Percentiles rank a stretch among this genome's conserved stretches.
These are phyloP conservation scores for Drosophila parvula DNA, from an alignment of 1,140 invertebrate species.

Conservation along the genomic window DNA sequence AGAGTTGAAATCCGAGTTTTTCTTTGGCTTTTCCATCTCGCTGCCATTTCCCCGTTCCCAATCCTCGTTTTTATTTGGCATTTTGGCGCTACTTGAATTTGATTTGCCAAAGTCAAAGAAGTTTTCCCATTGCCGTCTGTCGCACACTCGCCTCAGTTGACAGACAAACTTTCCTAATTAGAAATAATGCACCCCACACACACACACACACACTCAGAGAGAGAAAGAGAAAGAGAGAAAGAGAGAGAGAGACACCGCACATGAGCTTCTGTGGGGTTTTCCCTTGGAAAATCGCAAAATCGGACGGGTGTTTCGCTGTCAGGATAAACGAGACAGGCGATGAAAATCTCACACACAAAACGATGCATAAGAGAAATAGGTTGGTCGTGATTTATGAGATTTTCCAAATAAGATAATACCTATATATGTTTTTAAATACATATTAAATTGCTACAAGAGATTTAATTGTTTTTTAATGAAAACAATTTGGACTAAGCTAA, in stretches of 20 bases:
- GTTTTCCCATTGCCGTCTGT: constrained; percentile 58
- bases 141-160: constrained; percentile 53
- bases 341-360: constrained; percentile 35
- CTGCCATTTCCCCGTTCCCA: neutral
- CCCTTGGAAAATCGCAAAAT: constrained; percentile 26
- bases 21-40: neutral
- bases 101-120: constrained; percentile 73
- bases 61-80: constrained; percentile 48
- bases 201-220: constrained; percentile 27
- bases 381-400: constrained; percentile 18
- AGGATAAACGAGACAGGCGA: constrained; percentile 47
- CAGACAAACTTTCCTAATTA: constrained; percentile 79
- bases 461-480: too few species aligned
- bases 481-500: too few species aligned
- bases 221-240: too few species aligned
- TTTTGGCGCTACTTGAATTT: constrained; percentile 70
- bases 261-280: constrained; percentile 16
- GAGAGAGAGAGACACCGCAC: constrained; percentile 29
- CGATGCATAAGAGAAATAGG: constrained; percentile 15
- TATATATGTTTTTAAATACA: too few species aligned
- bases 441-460: too few species aligned
- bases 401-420: neutral
- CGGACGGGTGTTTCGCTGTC: constrained; percentile 27
- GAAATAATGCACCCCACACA: constrained; percentile 75
- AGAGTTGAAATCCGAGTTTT: constrained; percentile 35